phyloP scores from a whole-genome alignment of 2,113 vertebrate genomes.

The Carettochelys insculpta region DNA sequence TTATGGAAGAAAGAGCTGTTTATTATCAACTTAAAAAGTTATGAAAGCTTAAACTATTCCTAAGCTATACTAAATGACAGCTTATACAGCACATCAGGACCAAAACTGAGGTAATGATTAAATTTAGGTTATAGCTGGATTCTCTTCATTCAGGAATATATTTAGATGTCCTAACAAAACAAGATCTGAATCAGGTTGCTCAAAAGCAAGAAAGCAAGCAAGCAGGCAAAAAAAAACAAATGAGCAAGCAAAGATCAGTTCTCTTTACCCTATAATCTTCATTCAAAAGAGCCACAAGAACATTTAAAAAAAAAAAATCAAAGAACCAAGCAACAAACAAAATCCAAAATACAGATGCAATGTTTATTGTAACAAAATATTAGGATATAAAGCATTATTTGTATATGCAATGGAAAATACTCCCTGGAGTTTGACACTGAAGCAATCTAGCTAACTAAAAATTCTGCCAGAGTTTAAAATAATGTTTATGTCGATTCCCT shows the following conservation, averaged over 20 bases:
- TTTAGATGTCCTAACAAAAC: not conserved
- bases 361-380: not conserved
- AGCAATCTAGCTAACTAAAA: not conserved
- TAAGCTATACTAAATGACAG: not conserved
- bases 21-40: not conserved
- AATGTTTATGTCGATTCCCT: not conserved
- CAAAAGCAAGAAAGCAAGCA: not conserved
- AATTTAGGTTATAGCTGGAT: not conserved
- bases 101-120: not conserved
- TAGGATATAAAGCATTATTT: not conserved
- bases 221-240: too few relatives aligned
- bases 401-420: not conserved
- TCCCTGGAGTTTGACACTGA: not conserved
- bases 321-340: not conserved
- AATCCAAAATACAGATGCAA: not conserved
- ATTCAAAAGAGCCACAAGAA: not conserved
- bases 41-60: not conserved
- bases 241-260: not conserved
- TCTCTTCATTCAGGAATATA: not conserved
- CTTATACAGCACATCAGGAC: not conserved
- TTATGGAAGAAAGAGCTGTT: not conserved
- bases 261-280: not conserved
- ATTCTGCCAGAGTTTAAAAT: not conserved
- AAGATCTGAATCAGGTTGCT: not conserved
- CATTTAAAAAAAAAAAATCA: not conserved